Percentiles rank a stretch among this genome's conserved stretches.
Evolutionary conservation across 2,797 vertebrate genomes (phyloP).

Genomic region (Mustela erminea): DNA sequence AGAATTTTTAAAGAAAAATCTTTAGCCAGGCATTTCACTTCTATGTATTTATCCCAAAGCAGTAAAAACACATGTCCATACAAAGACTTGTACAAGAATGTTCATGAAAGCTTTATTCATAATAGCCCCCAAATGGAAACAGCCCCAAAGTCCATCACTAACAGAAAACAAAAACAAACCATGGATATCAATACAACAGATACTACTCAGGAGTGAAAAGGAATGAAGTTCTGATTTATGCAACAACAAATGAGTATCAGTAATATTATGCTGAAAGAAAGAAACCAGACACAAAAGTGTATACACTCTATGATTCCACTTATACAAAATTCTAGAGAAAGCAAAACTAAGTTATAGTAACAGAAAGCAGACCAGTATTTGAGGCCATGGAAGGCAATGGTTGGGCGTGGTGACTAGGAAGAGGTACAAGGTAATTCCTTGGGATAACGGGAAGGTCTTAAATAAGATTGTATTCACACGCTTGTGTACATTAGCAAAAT

Average conservation of each 20-base stretch:
- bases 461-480: background rate
- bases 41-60: conserved; percentile 27
- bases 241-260: background rate
- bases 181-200: background rate
- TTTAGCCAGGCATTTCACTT: conserved; percentile 31
- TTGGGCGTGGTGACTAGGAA: background rate
- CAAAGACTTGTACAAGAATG: background rate
- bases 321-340: background rate
- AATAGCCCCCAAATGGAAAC: background rate
- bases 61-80: background rate
- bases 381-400: background rate
- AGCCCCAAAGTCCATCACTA: background rate
- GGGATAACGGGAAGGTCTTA: background rate
- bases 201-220: background rate
- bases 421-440: background rate
- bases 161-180: background rate
- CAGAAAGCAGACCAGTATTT: background rate
- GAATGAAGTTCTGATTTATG: background rate
- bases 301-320: background rate
- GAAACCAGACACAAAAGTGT: conserved; percentile 5
- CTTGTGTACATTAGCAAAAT: background rate
- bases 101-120: background rate
- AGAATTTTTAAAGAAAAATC: conserved; percentile 46
- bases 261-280: conserved; percentile 23
- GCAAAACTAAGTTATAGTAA: background rate